phyloP scores from a whole-genome alignment of 2,797 vertebrate genomes.

The Capromys pilorides region DNA sequence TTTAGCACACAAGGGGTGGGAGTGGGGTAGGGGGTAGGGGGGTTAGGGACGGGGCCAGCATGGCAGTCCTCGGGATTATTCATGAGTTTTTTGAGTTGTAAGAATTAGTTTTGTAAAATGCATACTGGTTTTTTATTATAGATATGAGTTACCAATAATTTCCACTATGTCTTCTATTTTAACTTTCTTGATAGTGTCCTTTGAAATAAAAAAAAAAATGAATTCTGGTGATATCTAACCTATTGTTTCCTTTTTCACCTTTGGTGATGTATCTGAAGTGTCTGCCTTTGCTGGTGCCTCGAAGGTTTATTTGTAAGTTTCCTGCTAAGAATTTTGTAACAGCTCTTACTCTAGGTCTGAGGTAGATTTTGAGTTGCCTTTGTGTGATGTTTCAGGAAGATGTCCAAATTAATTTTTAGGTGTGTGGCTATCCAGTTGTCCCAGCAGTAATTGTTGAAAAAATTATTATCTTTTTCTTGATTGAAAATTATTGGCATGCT shows the following conservation, averaged over 20 bases:
- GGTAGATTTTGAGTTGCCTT: neutral
- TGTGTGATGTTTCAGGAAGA: neutral
- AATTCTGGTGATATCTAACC: neutral
- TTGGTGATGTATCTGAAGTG: neutral
- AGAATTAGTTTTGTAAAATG: neutral
- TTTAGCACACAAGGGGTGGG: too few species aligned
- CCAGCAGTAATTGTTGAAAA: neutral
- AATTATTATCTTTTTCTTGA: neutral
- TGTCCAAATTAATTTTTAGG: neutral
- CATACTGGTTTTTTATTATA: neutral
- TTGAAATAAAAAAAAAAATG: neutral
- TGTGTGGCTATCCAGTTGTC: neutral
- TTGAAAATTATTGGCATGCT: neutral
- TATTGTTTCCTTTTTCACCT: neutral
- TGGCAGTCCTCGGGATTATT: neutral
- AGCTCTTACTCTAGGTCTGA: neutral
- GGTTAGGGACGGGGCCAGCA: too few species aligned
- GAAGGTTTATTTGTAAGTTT: neutral
- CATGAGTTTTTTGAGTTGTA: neutral
- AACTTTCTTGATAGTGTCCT: neutral
- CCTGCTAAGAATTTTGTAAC: neutral
- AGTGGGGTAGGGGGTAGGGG: too few species aligned
- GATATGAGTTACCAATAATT: neutral
- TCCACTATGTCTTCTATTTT: neutral
- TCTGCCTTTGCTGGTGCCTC: neutral